Conservation (phyloP, 2,888 invertebrate genomes). For the Agrilus cyanescens region DNA sequence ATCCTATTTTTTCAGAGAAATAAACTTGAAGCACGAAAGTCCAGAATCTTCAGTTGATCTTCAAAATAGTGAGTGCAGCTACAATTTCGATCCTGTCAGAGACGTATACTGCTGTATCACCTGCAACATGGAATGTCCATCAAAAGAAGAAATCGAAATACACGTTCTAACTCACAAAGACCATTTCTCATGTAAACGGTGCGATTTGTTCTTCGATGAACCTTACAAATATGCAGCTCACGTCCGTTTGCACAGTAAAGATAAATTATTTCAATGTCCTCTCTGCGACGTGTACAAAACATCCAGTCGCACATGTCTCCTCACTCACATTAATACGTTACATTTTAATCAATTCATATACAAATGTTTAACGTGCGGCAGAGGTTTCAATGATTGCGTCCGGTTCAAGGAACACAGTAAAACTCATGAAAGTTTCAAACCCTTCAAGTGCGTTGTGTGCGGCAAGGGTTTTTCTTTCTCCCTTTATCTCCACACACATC, state of each 20-base stretch:
- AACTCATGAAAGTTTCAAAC: conserved; percentile 41
- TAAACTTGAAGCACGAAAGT: too few relatives aligned
- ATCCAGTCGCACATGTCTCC: conserved; percentile 20
- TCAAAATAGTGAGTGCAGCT: conserved; percentile 7
- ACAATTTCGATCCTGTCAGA: conserved; percentile 17
- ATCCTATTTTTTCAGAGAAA: too few relatives aligned
- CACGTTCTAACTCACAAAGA: conserved; percentile 21
- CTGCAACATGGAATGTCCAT: conserved; percentile 22
- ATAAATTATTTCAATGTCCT: conserved; percentile 10
- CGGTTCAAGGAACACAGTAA: conserved; percentile 44
- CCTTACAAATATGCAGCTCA: conserved; percentile 28
- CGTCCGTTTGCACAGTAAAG: conserved; percentile 22
- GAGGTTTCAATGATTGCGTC: conserved; percentile 41
- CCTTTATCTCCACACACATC: conserved; percentile 39
- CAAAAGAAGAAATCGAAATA: conserved; percentile 20
- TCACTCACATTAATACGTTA: conserved; percentile 25
- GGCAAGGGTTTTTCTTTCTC: conserved; percentile 39
- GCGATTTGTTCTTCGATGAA: conserved; percentile 25
- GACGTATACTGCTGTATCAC: conserved; percentile 24
- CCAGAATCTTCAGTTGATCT: too few relatives aligned
- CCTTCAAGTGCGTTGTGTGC: conserved; percentile 41
- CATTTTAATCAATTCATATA: conserved; percentile 34
- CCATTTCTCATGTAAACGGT: conserved; percentile 35
- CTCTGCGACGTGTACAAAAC: conserved; percentile 17
- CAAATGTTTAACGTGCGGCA: conserved; percentile 40